Evolutionary conservation across 2,888 invertebrate species (phyloP), one percentile per base, ranked within the genome.

Genomic region (Folsomia manolachei): DNA sequence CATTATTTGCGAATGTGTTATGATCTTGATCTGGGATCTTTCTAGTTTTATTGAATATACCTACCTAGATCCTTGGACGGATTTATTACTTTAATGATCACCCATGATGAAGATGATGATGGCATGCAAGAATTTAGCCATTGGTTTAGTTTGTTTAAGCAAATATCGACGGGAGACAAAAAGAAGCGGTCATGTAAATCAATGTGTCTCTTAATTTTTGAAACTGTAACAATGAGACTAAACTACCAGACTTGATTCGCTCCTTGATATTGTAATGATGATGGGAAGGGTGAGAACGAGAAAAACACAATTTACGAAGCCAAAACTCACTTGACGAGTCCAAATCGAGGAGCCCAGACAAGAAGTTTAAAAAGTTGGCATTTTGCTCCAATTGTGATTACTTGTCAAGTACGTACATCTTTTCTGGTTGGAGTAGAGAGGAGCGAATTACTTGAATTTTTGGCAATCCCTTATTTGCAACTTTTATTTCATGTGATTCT

Each of bases 281-380:
- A 39, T 39, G 39, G 39, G 39, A 4, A n/a, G n/a, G n/a, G n/a
- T n/a, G n/a, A n/a, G n/a, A n/a, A n/a, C n/a, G n/a, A n/a, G n/a
- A n/a, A n/a, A n/a, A n/a, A n/a, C n/a, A n/a, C n/a, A n/a, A n/a
- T n/a, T n/a, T 4, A 39, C 14, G 39, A 39, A 14, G 4, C 19
- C 21, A 19, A 56, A 56, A 56, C 56, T 56, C 19, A 56, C 56
- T 56, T 56, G 69, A 69, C 69, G 27, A 61, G 63, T 69, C 62
- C 39, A 27, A 25, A 62, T 39, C 62, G 39, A 62, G 69, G 52
- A 64, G 52, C 63, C n/a, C n/a, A 63, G 63, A 70, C 70, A 63
- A 51, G 25, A 53, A 52, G 63, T 25, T 70, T 61, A 69, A 61
- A 69, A 69, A 69, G 62, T 69, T 69, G 56, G 56, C 56, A 39